A percentile compares a stretch with the other conserved stretches of the same genome.
Evolutionary conservation across 2,113 vertebrate genomes (phyloP).

Genomic region (Callospermophilus lateralis): DNA sequence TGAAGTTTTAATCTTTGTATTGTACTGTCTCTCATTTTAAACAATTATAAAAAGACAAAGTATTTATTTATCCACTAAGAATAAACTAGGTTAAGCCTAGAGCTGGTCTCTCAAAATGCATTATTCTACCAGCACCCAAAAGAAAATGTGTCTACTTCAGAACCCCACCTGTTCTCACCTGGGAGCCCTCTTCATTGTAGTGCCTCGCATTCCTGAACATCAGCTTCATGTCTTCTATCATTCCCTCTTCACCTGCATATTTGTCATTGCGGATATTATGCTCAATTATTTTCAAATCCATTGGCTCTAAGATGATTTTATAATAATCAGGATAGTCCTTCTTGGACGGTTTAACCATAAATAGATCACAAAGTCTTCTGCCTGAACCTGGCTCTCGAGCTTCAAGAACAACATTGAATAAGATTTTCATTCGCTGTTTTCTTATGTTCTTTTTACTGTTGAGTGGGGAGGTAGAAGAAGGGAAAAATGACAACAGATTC

Average conservation of each 20-base stretch:
- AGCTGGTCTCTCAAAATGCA: not conserved
- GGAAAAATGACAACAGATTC: conserved; percentile 36
- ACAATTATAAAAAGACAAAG: conserved; percentile 39
- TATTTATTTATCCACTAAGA: conserved; percentile 40
- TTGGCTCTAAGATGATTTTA: conserved; percentile 98
- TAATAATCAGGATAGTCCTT: conserved; percentile 99
- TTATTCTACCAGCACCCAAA: not conserved
- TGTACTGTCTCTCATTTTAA: conserved; percentile 36
- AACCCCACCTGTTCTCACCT: conserved; percentile 85
- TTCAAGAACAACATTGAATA: conserved; percentile 95
- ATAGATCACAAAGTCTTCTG: conserved; percentile 96
- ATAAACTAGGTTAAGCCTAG: not conserved
- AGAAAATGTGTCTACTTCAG: not conserved
- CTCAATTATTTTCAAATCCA: conserved; percentile 98
- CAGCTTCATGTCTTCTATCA: conserved; percentile 97
- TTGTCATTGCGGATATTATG: conserved; percentile 98
- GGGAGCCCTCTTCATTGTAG: conserved; percentile 99
- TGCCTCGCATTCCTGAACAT: conserved; percentile 99
- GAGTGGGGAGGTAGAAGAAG: conserved; percentile 47
- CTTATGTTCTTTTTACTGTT: conserved; percentile 97
- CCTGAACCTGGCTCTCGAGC: conserved; percentile 93
- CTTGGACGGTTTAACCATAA: conserved; percentile 99
- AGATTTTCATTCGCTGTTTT: conserved; percentile 96
- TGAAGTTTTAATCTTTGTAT: conserved; percentile 17
- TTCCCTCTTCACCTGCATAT: conserved; percentile 94